Evolutionary conservation across 2,113 vertebrate species (phyloP), one percentile per base, ranked within the genome.

Genomic region (Crotalus tigris): DNA sequence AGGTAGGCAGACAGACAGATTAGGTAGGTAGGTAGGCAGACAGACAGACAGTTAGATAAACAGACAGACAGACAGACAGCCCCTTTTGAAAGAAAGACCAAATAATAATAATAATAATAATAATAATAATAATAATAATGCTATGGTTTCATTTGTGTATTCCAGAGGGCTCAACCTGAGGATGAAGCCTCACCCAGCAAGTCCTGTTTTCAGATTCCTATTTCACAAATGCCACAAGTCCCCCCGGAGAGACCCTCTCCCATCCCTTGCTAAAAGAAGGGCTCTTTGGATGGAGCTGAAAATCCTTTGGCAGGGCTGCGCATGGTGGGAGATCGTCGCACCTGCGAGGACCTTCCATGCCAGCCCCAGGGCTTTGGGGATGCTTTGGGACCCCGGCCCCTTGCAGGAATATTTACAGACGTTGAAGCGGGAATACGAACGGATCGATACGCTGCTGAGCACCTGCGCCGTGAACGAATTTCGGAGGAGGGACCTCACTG

Each of bases 381-480:
- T 95, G 4, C 15, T 98, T 23, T 98, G 98, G 97, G 97, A 97
- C 81, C 95, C 96, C 17, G 95, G 97, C 91, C 88, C 95, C 54
- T 93, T 98, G 49, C 97, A 97, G 94, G 98, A 96, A 87, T 97
- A 98, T 4, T 92, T 98, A 88, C 96, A 97, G 90, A 91, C 94
- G 75, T 88, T 98, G 88, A 97, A 55, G 85, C 94, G 95, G 90
- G 98, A 98, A 86, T 98, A 98, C 91, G 94, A 95, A 93, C 90
- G 92, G 19, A 93, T 98, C 81, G 96, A 46, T 91, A 90, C 49
- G 54, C 95, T 95, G 89, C 91, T 98, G 88, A 96, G 93, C 87
- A 92, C 85, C 17, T 11, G 91, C 54, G 94, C 97, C 19, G n/a
- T 95, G 58, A 96, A 89, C 90, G 97, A 97, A 91, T 94, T 96